phyloP scores from a whole-genome alignment of 2,113 vertebrate species.

The Cisticola juncidis region DNA sequence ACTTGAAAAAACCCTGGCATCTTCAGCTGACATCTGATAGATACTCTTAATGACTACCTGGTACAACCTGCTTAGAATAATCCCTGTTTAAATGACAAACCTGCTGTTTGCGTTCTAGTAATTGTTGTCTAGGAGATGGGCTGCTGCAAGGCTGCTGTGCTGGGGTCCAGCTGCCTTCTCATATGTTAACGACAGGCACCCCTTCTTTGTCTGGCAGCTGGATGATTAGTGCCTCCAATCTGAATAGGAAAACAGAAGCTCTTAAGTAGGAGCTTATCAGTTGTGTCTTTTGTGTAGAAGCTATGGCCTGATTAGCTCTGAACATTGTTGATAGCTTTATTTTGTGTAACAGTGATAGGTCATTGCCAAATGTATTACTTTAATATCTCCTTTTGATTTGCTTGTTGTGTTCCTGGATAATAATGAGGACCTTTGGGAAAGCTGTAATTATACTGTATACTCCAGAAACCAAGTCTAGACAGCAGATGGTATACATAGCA shows the following conservation, averaged over 20 bases:
- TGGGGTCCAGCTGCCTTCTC: background rate
- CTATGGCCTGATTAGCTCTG: background rate
- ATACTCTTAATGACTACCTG: background rate
- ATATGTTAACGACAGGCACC: background rate
- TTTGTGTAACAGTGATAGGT: background rate
- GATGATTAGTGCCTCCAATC: background rate
- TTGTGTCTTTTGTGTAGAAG: background rate
- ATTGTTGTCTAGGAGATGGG: conserved; percentile 8
- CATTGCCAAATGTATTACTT: background rate
- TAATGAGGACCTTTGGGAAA: conserved; percentile 34
- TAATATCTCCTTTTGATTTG: conserved; percentile 4
- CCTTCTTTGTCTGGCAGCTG: background rate
- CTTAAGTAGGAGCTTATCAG: background rate
- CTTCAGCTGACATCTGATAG: background rate
- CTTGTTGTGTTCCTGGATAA: conserved; percentile 24
- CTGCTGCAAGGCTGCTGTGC: background rate
- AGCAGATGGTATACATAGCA: conserved; percentile 23
- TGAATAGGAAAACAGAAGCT: background rate
- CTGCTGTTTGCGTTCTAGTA: background rate
- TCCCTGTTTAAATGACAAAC: background rate
- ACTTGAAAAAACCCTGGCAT: background rate
- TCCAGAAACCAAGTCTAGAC: conserved; percentile 52
- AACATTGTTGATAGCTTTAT: background rate
- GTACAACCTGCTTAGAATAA: background rate
- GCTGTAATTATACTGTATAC: background rate